Percentiles rank a stretch among this genome's conserved stretches.
Evolutionary conservation across 2,888 invertebrate genomes (phyloP).

Genomic region (Elmis aenea): DNA sequence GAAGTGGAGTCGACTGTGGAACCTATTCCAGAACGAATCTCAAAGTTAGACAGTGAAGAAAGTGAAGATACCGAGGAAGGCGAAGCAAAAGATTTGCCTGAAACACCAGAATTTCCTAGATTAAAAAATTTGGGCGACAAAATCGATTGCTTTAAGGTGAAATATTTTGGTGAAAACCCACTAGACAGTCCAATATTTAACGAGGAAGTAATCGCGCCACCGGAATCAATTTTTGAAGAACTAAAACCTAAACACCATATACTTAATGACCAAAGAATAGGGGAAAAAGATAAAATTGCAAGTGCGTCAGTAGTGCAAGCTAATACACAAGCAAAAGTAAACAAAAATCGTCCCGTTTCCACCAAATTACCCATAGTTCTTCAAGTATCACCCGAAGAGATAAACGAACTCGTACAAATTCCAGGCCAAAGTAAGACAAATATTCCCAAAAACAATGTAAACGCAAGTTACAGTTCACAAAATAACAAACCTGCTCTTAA

Average conservation of each 20-base stretch:
- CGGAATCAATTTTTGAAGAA: slow-evolving; percentile 46
- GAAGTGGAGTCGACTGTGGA: slow-evolving; percentile 49
- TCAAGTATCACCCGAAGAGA: too few relatives aligned
- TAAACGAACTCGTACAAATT: too few relatives aligned
- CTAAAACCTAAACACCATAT: background rate
- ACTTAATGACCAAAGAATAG: too few relatives aligned
- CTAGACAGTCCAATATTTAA: slow-evolving; percentile 69
- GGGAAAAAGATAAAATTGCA: too few relatives aligned
- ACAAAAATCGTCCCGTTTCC: too few relatives aligned
- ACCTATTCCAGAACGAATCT: slow-evolving; percentile 50
- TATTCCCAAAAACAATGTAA: too few relatives aligned
- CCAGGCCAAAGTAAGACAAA: too few relatives aligned
- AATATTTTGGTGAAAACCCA: slow-evolving; percentile 71
- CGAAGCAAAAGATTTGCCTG: slow-evolving; percentile 26
- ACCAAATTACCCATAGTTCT: too few relatives aligned
- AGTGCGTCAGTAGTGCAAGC: too few relatives aligned
- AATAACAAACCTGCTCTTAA: too few relatives aligned
- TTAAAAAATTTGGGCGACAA: slow-evolving; percentile 64
- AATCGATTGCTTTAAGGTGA: slow-evolving; percentile 68
- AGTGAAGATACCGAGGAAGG: slow-evolving; percentile 29
- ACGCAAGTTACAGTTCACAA: too few relatives aligned
- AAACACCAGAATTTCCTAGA: slow-evolving; percentile 47
- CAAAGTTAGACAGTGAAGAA: slow-evolving; percentile 38
- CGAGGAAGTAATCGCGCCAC: slow-evolving; percentile 51
- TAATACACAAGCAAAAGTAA: too few relatives aligned